These are phyloP conservation scores for Microctonus aethiopoides DNA, from an alignment of 2,888 invertebrate species.

Conservation along the genomic window DNA sequence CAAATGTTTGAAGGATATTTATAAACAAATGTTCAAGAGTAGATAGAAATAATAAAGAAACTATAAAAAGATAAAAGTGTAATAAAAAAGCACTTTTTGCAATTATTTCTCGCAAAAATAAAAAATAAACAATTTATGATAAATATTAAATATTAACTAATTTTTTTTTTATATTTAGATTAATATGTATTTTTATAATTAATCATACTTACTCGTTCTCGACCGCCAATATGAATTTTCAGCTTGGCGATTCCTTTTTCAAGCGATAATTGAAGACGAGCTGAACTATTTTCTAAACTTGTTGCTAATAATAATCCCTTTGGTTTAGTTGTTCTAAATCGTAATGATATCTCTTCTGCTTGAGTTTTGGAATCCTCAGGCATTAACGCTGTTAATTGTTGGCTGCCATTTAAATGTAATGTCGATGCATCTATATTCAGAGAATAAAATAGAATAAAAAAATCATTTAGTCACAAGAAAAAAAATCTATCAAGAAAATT, in stretches of 20 bases:
- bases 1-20: neutral
- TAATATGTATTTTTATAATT: neutral
- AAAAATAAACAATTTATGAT: too few species aligned
- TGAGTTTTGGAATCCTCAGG: conserved; percentile 84
- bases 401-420: conserved; percentile 87
- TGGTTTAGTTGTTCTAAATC: conserved; percentile 86
- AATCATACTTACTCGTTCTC: conserved; percentile 77
- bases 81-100: too few species aligned
- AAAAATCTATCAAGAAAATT: neutral
- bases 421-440: conserved; percentile 80
- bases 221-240: conserved; percentile 84
- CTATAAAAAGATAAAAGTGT: neutral
- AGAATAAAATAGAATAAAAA: neutral
- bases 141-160: too few species aligned
- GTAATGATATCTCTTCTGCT: conserved; percentile 87
- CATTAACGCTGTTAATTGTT: conserved; percentile 83
- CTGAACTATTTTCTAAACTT: conserved; percentile 81
- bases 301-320: conserved; percentile 84
- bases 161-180: too few species aligned
- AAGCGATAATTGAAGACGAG: conserved; percentile 86
- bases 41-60: neutral
- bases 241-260: conserved; percentile 86
- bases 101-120: too few species aligned
- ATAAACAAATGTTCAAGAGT: neutral
- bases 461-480: neutral